phyloP scores from a whole-genome alignment of 2,113 vertebrate genomes.

The Mormyrus lacerda region DNA sequence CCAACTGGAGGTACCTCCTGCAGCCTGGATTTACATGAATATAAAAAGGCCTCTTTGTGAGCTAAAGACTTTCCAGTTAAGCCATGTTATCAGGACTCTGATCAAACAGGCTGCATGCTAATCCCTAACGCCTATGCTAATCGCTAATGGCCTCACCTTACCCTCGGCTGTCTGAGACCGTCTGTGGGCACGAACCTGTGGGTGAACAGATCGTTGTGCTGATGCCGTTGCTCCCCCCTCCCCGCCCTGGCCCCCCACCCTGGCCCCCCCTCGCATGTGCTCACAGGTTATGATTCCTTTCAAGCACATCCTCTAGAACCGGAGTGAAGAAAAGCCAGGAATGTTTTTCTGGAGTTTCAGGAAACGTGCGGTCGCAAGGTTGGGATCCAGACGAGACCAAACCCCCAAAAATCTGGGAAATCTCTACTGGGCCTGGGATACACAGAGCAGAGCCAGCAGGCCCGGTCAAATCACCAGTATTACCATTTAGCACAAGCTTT shows the following conservation, averaged over 20 bases:
- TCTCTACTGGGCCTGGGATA: neutral
- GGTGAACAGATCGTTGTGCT: neutral
- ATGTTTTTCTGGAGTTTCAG: neutral
- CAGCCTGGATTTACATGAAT: conserved; percentile 20
- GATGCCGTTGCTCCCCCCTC: neutral
- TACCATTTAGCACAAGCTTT: neutral
- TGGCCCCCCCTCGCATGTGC: neutral
- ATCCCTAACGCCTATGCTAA: neutral
- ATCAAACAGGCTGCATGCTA: neutral
- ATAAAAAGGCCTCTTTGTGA: neutral
- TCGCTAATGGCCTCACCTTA: neutral
- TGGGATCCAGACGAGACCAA: neutral
- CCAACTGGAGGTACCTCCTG: conserved; percentile 43
- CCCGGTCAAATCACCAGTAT: neutral
- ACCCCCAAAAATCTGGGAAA: neutral
- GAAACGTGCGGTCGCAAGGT: neutral
- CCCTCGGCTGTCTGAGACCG: too few relatives aligned
- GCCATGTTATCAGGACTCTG: neutral
- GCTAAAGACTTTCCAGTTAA: neutral
- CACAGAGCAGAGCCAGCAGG: neutral
- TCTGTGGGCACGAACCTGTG: neutral
- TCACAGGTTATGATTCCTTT: neutral
- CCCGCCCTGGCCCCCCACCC: neutral
- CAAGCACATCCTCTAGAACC: neutral
- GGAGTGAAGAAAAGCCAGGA: neutral